Percentiles rank a stretch among this genome's conserved stretches.
Evolutionary conservation across 1,140 invertebrate species (phyloP).

Genomic region (Rhopalosiphum maidis): DNA sequence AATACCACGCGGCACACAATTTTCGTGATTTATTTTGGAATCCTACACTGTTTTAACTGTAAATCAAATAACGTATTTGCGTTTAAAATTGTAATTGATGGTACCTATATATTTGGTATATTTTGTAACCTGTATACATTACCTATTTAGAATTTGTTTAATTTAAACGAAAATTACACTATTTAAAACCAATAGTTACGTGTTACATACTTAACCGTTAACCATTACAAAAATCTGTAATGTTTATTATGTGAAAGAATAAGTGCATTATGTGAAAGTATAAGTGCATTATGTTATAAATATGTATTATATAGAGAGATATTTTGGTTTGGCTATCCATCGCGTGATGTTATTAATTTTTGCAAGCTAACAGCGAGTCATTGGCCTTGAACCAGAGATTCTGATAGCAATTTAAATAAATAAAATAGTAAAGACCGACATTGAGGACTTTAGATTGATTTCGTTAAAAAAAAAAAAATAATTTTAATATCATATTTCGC

Average conservation of each 20-base stretch:
- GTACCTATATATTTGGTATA: background rate
- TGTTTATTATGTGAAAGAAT: background rate
- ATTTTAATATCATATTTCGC: background rate
- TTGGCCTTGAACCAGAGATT: slow-evolving; percentile 17
- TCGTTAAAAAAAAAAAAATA: background rate
- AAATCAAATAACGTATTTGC: background rate
- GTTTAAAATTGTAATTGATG: background rate
- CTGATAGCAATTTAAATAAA: background rate
- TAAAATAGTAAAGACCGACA: background rate
- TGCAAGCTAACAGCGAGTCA: background rate
- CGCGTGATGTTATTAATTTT: slow-evolving; percentile 13
- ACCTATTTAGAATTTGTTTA: background rate
- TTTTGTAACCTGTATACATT: background rate
- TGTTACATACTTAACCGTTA: no score
- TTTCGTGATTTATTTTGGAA: background rate
- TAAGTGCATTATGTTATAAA: background rate
- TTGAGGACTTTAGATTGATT: background rate
- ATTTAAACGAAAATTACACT: background rate
- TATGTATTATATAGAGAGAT: background rate
- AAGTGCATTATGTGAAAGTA: background rate
- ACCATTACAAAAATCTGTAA: background rate
- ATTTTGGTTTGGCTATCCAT: background rate
- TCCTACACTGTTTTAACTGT: background rate
- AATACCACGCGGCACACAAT: background rate
- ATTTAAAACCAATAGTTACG: background rate